A percentile compares a stretch with the other conserved stretches of the same genome.
These are phyloP conservation scores for Anguilla rostrata DNA, from an alignment of 2,113 vertebrate genomes.

Conservation along the genomic window DNA sequence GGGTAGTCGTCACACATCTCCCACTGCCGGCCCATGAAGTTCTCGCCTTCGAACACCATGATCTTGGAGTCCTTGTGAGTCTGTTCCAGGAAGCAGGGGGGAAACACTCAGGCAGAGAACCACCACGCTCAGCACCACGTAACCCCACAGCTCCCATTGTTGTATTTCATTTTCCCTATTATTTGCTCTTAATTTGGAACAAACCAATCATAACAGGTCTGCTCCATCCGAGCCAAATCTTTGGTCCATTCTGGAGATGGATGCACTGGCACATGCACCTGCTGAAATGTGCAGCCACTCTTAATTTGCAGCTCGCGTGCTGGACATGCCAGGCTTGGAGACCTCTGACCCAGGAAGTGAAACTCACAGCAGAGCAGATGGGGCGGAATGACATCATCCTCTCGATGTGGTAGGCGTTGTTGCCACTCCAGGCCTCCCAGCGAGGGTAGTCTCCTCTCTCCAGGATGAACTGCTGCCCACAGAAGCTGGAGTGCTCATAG, in stretches of 20 bases:
- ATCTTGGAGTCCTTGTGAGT: conserved; percentile 95
- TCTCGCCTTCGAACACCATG: conserved; percentile 86
- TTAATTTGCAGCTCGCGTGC: too few species aligned
- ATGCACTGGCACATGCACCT: too few species aligned
- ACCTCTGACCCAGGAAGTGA: neutral
- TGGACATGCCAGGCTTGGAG: too few species aligned
- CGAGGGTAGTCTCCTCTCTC: conserved; percentile 93
- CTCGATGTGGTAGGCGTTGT: conserved; percentile 94
- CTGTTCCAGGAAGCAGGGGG: conserved; percentile 55
- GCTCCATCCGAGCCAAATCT: too few species aligned
- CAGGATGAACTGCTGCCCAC: conserved; percentile 94
- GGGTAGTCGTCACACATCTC: conserved; percentile 90
- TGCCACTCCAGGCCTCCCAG: conserved; percentile 96
- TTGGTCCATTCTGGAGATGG: too few species aligned
- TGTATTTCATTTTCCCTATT: neutral
- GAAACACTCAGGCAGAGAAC: neutral
- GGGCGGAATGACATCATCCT: conserved; percentile 96
- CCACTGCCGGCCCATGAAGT: conserved; percentile 90
- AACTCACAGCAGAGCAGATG: conserved; percentile 90
- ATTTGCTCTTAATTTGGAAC: too few species aligned
- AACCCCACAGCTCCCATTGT: neutral
- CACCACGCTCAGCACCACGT: neutral
- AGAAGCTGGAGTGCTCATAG: conserved; percentile 92
- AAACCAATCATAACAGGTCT: too few species aligned
- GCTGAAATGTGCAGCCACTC: too few species aligned